These are phyloP conservation scores for Enteromius treurensis DNA, from an alignment of 2,797 vertebrate genomes.

Conservation along the genomic window DNA sequence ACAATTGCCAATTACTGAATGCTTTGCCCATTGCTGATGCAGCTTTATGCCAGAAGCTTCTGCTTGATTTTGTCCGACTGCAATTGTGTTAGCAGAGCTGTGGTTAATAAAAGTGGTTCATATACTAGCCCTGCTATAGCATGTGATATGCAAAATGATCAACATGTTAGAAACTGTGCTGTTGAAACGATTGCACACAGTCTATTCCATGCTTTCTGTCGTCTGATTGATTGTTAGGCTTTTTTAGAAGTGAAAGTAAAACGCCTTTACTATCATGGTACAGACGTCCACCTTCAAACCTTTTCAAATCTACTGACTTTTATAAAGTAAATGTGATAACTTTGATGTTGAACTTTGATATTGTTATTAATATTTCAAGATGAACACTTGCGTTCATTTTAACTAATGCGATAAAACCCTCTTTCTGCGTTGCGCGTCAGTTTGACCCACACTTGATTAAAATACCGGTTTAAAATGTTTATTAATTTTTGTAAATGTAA, in stretches of 20 bases:
- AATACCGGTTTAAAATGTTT: not conserved
- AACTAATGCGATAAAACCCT: not conserved
- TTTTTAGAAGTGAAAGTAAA: not conserved
- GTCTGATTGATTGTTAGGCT: not conserved
- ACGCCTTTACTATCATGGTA: too few relatives aligned
- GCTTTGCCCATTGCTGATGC: not conserved
- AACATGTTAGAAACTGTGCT: not conserved
- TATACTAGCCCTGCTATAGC: not conserved
- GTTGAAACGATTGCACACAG: not conserved
- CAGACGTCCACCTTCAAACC: not conserved
- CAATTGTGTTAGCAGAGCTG: too few relatives aligned
- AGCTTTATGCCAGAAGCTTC: not conserved
- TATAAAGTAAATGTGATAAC: not conserved
- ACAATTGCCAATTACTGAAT: not conserved
- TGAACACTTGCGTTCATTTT: not conserved
- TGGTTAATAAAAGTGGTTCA: not conserved
- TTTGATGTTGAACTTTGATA: not conserved
- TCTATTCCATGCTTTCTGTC: not conserved
- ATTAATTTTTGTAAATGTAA: not conserved
- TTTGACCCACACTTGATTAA: not conserved
- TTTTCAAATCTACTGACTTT: not conserved
- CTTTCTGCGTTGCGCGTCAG: not conserved
- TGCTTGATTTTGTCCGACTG: not conserved
- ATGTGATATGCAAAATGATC: not conserved
- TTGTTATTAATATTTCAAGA: not conserved